Evolutionary conservation across 2,888 invertebrate species (phyloP), one percentile per base, ranked within the genome.

Genomic region (Cactoblastis cactorum): DNA sequence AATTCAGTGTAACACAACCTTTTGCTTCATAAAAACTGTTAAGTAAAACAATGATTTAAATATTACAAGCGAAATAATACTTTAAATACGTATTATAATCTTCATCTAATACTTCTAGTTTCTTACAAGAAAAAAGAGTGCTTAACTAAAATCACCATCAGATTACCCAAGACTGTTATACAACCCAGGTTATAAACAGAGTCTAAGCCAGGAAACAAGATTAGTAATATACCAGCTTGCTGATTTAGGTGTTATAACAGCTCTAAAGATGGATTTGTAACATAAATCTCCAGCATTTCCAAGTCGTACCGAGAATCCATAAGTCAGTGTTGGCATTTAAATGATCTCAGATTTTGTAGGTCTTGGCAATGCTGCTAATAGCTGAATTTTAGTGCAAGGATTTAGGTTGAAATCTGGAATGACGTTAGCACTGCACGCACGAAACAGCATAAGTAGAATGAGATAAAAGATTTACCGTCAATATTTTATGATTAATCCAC

Each of bases 321-420:
- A 41, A 43, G 43, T 43, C 28, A 28, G 17, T 17, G 28, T 43
- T 43, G 43, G 43, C 28, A 17, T 43, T 43, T 22, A 17, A 43
- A 43, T 17, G 28, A 43, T 43, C 24, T 24, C 43, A 43, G 24
- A 24, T 3, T 28, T 43, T 43, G 43, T 43, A 15, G 43, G 32
- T 43, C 43, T 43, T 43, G 43, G 43, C 43, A 28, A 32, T 28
- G 17, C 18, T 17, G 14, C 12, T n/a, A 24, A 43, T 15, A 14
- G 28, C 1, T 3, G 43, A n/a, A 41, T 41, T 43, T 28, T 14
- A 43, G 43, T 11, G 43, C 43, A 32, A 43, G 43, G 43, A 28
- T 43, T 43, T 43, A 8, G 43, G 24, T 39, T 22, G 37, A 39
- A 35, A 34, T 3, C 24, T 41, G 2, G 41, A 41, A 22, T n/a